A percentile compares a stretch with the other conserved stretches of the same genome.
Evolutionary conservation across 2,888 invertebrate genomes (phyloP).

Genomic region (Leptothorax acervorum): DNA sequence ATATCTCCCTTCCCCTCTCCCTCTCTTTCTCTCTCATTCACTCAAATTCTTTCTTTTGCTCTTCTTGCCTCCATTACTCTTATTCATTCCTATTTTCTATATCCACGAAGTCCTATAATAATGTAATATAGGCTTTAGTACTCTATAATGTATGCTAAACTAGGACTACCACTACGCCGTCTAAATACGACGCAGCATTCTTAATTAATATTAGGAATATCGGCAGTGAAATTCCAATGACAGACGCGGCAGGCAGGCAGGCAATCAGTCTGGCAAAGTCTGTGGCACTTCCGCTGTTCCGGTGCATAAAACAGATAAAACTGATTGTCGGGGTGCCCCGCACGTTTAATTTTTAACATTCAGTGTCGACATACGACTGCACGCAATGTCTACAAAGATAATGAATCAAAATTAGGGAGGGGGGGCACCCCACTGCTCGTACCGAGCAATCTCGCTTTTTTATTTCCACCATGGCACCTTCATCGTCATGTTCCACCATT

Average conservation of each 20-base stretch:
- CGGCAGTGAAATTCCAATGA: conserved; percentile 86
- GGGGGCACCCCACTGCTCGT: conserved; percentile 82
- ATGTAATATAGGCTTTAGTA: conserved; percentile 83
- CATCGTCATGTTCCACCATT: conserved; percentile 75
- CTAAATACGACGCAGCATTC: conserved; percentile 76
- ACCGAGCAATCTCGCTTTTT: conserved; percentile 73
- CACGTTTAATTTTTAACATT: conserved; percentile 75
- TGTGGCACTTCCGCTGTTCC: conserved; percentile 80
- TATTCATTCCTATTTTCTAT: conserved; percentile 72
- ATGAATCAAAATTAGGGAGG: conserved; percentile 75
- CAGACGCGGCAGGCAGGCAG: conserved; percentile 84
- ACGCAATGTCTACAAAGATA: conserved; percentile 71
- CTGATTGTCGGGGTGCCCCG: conserved; percentile 75
- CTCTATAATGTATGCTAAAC: conserved; percentile 82
- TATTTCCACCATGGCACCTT: conserved; percentile 80
- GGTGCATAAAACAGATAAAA: conserved; percentile 75
- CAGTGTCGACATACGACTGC: conserved; percentile 68
- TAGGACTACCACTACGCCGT: conserved; percentile 80
- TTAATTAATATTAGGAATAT: conserved; percentile 84
- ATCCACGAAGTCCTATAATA: conserved; percentile 80
- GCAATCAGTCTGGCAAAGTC: conserved; percentile 81
- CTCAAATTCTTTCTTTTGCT: conserved; percentile 48
- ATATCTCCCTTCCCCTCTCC: conserved; percentile 25
- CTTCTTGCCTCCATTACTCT: conserved; percentile 62
- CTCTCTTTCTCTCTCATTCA: conserved; percentile 35